These are phyloP conservation scores for Asarcornis scutulata DNA, from an alignment of 2,113 vertebrate genomes.

Conservation along the genomic window DNA sequence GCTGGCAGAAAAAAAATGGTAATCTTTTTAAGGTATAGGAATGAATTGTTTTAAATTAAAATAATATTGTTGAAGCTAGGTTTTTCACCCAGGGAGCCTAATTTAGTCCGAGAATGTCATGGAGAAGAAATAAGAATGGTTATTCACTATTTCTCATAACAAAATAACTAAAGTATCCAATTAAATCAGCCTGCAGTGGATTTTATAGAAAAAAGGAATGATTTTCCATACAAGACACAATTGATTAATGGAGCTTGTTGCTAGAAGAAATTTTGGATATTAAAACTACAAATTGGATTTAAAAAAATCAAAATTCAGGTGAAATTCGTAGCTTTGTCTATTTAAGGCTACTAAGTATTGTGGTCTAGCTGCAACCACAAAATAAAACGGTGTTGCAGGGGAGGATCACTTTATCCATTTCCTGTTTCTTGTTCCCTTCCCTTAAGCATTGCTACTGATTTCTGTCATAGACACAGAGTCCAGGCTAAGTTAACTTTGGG, in stretches of 20 bases:
- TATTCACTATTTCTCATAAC: not conserved
- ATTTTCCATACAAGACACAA: not conserved
- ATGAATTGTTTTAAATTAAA: conserved; percentile 9
- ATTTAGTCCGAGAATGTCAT: not conserved
- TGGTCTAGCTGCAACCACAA: not conserved
- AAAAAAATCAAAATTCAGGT: not conserved
- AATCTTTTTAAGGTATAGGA: not conserved
- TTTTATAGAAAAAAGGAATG: not conserved
- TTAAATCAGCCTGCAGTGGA: fast-evolving
- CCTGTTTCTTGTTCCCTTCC: not conserved
- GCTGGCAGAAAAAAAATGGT: not conserved
- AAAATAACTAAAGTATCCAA: not conserved
- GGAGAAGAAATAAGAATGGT: not conserved
- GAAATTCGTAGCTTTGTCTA: not conserved
- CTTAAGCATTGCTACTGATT: not conserved
- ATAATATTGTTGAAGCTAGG: not conserved
- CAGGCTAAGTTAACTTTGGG: not conserved
- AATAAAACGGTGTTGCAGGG: not conserved
- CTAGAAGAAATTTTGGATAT: not conserved
- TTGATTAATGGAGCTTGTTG: not conserved
- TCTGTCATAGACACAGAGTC: not conserved
- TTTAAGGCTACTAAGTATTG: not conserved
- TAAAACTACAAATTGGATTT: not conserved
- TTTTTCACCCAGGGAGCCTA: not conserved
- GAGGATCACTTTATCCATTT: not conserved